Conservation (phyloP, 23 tunicate genomes). For the Diplosoma virens region DNA sequence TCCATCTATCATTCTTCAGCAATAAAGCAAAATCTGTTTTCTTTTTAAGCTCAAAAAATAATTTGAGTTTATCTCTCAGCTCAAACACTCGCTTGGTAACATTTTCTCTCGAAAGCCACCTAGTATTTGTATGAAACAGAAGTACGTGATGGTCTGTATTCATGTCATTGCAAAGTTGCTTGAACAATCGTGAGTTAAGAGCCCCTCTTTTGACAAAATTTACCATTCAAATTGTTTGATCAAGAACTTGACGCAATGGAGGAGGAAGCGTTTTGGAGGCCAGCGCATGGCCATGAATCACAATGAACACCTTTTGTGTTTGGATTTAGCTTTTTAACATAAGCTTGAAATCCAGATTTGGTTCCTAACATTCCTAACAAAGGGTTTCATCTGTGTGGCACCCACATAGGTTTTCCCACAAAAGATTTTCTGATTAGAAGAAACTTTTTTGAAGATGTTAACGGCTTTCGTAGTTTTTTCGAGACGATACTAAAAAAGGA, state of each 20-base stretch:
- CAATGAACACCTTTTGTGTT: constrained; percentile 22
- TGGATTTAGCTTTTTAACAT: constrained; percentile 10
- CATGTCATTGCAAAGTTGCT: neutral
- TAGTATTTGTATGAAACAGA: constrained; percentile 23
- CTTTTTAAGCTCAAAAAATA: constrained; percentile 12
- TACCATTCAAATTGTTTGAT: constrained; percentile 26
- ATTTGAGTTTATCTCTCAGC: neutral
- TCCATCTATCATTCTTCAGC: constrained; percentile 4
- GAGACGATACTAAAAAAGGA: constrained; percentile 12
- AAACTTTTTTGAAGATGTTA: too few relatives aligned
- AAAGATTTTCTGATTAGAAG: too few relatives aligned
- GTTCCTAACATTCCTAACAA: constrained; percentile 1
- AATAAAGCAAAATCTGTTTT: neutral
- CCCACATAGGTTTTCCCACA: constrained; percentile 18
- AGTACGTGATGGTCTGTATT: constrained; percentile 8
- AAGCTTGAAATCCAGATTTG: constrained; percentile 32
- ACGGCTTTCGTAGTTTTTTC: constrained; percentile 4
- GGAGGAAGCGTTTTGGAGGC: constrained; percentile 46
- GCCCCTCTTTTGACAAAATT: constrained; percentile 18
- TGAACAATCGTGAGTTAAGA: constrained; percentile 14
- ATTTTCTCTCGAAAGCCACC: constrained; percentile 13
- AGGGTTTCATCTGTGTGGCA: constrained; percentile 13
- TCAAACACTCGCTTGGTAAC: constrained; percentile 7
- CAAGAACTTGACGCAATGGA: constrained; percentile 27
- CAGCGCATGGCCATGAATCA: constrained; percentile 43